A percentile compares a stretch with the other conserved stretches of the same genome.
phyloP scores from a whole-genome alignment of 1,140 invertebrate genomes.

The Frieseomelitta varia region DNA sequence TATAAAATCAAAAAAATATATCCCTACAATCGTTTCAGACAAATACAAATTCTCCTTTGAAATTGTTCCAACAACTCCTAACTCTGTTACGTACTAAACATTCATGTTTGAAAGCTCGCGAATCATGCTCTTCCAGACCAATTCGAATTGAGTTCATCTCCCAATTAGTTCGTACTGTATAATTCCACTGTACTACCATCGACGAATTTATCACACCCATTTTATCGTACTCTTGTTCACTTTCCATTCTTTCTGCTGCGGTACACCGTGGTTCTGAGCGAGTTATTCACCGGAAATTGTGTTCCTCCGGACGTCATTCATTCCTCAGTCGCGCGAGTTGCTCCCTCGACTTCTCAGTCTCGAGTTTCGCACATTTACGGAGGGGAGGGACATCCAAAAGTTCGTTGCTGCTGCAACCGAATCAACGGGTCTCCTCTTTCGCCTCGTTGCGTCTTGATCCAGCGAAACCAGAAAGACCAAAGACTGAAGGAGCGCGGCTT shows the following conservation, averaged over 20 bases:
- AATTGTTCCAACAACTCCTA: no score
- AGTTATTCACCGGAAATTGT: constrained; percentile 3
- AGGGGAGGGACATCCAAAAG: neutral
- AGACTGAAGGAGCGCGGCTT: neutral
- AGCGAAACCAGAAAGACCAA: neutral
- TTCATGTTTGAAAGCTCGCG: no score
- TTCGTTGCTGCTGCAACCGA: neutral
- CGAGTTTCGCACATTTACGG: neutral
- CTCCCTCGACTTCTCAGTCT: neutral
- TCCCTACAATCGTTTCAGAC: no score
- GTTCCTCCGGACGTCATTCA: neutral
- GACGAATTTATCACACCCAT: neutral
- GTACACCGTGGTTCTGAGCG: neutral
- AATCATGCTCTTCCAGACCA: no score
- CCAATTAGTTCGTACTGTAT: no score
- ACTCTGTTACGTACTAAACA: no score
- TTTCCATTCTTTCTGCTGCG: neutral
- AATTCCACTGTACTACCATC: neutral
- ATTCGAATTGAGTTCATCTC: no score
- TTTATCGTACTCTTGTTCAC: neutral
- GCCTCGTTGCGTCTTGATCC: neutral
- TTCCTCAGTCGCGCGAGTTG: neutral
- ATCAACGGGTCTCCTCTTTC: neutral
- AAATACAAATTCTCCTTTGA: no score
- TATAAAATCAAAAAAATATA: no score